Conservation (phyloP, 92 coral and sea anemone genomes). For the Diadumene lineata region DNA sequence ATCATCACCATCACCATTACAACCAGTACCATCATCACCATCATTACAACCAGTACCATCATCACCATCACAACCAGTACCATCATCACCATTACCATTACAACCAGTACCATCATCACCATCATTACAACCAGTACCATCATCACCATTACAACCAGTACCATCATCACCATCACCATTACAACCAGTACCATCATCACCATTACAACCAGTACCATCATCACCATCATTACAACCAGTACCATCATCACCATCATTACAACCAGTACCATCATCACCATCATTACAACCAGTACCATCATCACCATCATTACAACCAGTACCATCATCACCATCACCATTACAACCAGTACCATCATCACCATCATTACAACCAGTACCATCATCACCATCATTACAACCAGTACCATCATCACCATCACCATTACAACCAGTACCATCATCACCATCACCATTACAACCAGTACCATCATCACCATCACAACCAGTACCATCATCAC, state of each 20-base stretch:
- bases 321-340: background rate
- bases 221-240: background rate
- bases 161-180: background rate
- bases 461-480: background rate
- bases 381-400: background rate
- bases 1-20: background rate
- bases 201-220: background rate
- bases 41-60: background rate
- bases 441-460: background rate
- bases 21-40: background rate
- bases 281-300: background rate
- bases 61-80: background rate
- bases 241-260: background rate
- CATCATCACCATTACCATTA: background rate
- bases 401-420: too few species aligned
- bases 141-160: background rate
- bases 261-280: too few species aligned
- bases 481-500: too few species aligned
- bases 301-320: background rate
- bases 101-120: too few species aligned
- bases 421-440: too few species aligned
- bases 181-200: background rate
- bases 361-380: background rate
- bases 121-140: too few species aligned
- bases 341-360: background rate